Percentiles rank a stretch among this genome's conserved stretches.
Evolutionary conservation across 2,888 invertebrate genomes (phyloP).

Genomic region (Stenurella melanura): DNA sequence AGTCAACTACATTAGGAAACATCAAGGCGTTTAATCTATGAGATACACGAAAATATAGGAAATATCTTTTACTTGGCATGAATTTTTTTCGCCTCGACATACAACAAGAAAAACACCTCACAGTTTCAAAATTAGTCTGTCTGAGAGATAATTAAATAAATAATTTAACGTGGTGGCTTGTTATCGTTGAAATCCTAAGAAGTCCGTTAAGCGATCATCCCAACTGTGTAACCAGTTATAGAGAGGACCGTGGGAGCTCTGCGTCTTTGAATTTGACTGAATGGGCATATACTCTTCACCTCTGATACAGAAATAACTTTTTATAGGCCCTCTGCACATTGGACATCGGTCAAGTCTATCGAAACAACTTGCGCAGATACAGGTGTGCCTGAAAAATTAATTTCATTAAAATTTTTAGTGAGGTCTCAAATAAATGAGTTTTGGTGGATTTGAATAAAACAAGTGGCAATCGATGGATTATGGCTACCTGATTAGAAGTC

Average conservation of each 20-base stretch:
- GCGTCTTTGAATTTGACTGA: constrained; percentile 70
- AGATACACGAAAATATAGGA: background rate
- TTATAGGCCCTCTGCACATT: constrained; percentile 89
- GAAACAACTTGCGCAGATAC: constrained; percentile 88
- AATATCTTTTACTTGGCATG: background rate
- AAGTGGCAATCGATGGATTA: too few relatives aligned
- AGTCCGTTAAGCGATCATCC: constrained; percentile 84
- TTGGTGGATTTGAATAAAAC: too few relatives aligned
- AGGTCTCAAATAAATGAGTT: too few relatives aligned
- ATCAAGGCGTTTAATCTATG: constrained; percentile 19
- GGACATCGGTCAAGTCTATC: constrained; percentile 89
- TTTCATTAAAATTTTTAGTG: background rate
- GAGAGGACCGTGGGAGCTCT: constrained; percentile 69
- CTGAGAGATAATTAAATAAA: constrained; percentile 23
- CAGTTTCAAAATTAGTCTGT: constrained; percentile 16
- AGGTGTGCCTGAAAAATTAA: constrained; percentile 80
- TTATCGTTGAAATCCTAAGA: constrained; percentile 80
- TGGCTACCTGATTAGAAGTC: too few relatives aligned
- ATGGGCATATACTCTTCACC: constrained; percentile 83
- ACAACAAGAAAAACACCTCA: background rate
- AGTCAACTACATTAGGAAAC: constrained; percentile 7
- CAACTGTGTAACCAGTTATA: constrained; percentile 77
- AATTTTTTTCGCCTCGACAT: background rate
- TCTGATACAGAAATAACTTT: constrained; percentile 88
- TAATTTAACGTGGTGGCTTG: constrained; percentile 13